Conservation (phyloP, 1,140 invertebrate species). For the Papilio polytes region DNA sequence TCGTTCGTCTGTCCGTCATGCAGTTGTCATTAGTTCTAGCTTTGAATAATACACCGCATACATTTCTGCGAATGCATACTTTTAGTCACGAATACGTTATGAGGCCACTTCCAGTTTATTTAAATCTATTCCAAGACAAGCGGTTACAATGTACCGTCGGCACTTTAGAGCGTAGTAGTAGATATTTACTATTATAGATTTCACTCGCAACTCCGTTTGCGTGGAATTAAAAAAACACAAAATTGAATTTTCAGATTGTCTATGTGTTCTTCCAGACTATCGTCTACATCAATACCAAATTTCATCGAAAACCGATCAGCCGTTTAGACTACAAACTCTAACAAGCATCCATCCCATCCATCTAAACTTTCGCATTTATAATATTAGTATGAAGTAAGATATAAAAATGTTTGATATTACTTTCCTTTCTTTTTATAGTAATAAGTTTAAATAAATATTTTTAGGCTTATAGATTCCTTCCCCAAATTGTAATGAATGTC, state of each 20-base stretch:
- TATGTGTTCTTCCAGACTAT: too few relatives aligned
- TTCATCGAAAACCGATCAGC: too few relatives aligned
- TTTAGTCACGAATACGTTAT: slow-evolving; percentile 27
- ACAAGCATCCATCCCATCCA: too few relatives aligned
- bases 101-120: slow-evolving; percentile 9
- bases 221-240: too few relatives aligned
- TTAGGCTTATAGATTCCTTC: not conserved
- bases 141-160: not conserved
- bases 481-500: not conserved
- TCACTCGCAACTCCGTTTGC: too few relatives aligned
- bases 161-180: too few relatives aligned
- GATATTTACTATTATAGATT: not conserved
- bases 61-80: slow-evolving; percentile 32
- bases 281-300: too few relatives aligned
- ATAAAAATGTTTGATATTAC: not conserved
- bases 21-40: slow-evolving; percentile 30
- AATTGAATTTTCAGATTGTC: too few relatives aligned
- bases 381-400: too few relatives aligned
- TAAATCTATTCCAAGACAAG: slow-evolving; percentile 9
- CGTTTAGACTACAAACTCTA: too few relatives aligned
- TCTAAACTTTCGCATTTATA: too few relatives aligned
- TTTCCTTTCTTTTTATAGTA: not conserved
- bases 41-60: slow-evolving; percentile 27
- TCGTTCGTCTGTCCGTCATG: slow-evolving; percentile 35
- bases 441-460: not conserved